Conservation (phyloP, 2,113 vertebrate species). For the Craseonycteris thonglongyai region DNA sequence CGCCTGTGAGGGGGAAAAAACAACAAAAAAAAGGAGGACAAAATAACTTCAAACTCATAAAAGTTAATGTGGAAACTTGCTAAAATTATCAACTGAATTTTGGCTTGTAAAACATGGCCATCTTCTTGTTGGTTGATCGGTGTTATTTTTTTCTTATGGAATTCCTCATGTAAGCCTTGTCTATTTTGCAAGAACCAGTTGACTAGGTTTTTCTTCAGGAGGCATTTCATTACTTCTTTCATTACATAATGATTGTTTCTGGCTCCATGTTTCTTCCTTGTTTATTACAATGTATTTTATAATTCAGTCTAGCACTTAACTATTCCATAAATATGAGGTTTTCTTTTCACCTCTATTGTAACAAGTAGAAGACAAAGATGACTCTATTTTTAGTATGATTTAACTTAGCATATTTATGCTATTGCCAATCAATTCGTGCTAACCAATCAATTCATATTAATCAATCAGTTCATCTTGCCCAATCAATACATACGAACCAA, state of each 20-base stretch:
- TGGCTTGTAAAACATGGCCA: not conserved
- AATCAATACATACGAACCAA: not conserved
- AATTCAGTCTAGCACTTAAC: not conserved
- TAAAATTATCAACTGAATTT: not conserved
- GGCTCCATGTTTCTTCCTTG: not conserved
- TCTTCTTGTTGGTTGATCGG: not conserved
- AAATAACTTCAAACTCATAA: not conserved
- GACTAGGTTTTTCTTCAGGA: not conserved
- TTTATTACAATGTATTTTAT: not conserved
- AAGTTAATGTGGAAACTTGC: not conserved
- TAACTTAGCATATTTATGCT: not conserved
- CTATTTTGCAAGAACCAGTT: not conserved
- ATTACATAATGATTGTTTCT: not conserved
- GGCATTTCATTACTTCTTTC: not conserved
- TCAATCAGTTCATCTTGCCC: no score
- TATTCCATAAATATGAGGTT: not conserved
- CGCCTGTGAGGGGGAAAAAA: conserved; percentile 78
- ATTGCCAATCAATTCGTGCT: not conserved
- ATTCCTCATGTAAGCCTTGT: not conserved
- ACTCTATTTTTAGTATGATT: not conserved
- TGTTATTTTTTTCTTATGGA: not conserved
- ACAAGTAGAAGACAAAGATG: not conserved
- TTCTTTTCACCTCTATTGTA: not conserved
- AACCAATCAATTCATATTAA: not conserved
- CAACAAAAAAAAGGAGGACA: not conserved